Evolutionary conservation across 2,113 vertebrate species (phyloP).

Genomic region (Gracilinanus agilis): DNA sequence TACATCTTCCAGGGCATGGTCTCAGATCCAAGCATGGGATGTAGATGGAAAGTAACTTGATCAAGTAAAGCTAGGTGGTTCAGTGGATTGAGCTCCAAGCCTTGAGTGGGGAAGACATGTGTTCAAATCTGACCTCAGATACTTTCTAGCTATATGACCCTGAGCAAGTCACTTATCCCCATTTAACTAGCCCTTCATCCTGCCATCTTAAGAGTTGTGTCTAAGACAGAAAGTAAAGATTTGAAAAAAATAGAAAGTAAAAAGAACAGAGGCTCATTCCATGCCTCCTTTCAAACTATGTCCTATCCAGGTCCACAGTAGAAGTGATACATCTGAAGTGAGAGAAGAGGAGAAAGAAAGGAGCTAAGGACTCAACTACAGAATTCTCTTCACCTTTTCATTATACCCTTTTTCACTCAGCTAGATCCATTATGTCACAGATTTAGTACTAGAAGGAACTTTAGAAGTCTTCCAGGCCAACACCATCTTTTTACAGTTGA

Average conservation of each 20-base stretch:
- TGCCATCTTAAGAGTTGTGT: too few relatives aligned
- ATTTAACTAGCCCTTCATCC: too few relatives aligned
- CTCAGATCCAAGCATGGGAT: not conserved
- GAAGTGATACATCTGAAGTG: not conserved
- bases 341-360: not conserved
- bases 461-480: not conserved
- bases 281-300: not conserved
- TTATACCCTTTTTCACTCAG: not conserved
- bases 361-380: not conserved
- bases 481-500: not conserved
- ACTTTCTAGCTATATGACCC: too few relatives aligned
- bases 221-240: too few relatives aligned
- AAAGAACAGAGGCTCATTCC: not conserved
- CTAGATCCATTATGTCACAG: not conserved
- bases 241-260: not conserved
- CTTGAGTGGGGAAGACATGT: too few relatives aligned
- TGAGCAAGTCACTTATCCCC: too few relatives aligned
- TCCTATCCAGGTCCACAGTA: not conserved
- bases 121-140: too few relatives aligned
- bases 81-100: too few relatives aligned
- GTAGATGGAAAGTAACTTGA: not conserved
- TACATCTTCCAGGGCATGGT: not conserved
- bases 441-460: not conserved
- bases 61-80: too few relatives aligned
- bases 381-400: not conserved